Base-by-base conservation (phyloP, 2,113 vertebrate genomes). In the Apus apus region DNA sequence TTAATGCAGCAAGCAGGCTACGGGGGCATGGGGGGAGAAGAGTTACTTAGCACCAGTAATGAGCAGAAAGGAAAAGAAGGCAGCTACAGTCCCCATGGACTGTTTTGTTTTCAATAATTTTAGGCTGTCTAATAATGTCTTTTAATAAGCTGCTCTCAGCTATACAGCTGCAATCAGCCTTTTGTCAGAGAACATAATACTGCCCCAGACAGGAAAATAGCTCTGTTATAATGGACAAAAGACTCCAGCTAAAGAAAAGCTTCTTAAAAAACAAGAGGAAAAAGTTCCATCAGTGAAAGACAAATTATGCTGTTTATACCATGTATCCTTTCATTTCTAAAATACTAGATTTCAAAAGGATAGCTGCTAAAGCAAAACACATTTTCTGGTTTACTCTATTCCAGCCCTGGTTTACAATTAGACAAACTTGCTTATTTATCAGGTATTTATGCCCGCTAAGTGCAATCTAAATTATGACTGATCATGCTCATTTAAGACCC, bases 51-150 rank as follows among this genome's bases (percentile, higher is more conserved):
- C 90, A 76, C 93, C 86, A 89, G 75, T 93, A 96, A 97, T 83
- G 84, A 96, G 93, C 74, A 95, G 85, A 54, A 56, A 65, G 79
- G 80, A 65, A 88, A 87, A 88, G 74, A 65, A 77, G 48, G 90
- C 89, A 80, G 84, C 89, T 92, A 61, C 76, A 64, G 90, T 94
- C 93, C 80, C 83, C 68, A 58, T 1, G 27, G 77, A 86, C 93
- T 89, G 85, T 95, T 97, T 96, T 93, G 94, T 95, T 97, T 94
- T 64, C 83, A 90, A 38, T 96, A 89, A 97, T 93, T 97, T 96
- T 64, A 97, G 89, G 67, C 65, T 86, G 79, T 53, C 88, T 94
- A 96, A 90, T 93, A 88, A 95, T 0, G 51, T 57, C 93, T 93
- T 89, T 93, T 84, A 96, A 77, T 88, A 93, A 96, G 94, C 92